Conservation (phyloP, 2,113 vertebrate genomes). For the Vulpes lagopus region DNA sequence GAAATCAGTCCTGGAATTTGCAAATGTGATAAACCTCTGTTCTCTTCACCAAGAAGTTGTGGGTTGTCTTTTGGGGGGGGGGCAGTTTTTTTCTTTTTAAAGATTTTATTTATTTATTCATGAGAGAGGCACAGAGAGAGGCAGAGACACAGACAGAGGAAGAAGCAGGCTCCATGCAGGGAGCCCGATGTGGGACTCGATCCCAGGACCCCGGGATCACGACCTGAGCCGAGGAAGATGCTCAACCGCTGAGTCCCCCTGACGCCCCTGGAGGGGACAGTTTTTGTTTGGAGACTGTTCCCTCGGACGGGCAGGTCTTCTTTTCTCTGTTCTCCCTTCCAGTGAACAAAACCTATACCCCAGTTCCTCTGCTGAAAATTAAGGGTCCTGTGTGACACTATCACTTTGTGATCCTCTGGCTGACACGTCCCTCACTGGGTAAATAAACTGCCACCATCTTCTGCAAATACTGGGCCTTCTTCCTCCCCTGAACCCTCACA, state of each 20-base stretch:
- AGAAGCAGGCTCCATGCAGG: no score
- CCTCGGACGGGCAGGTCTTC: not conserved
- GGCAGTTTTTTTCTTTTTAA: not conserved
- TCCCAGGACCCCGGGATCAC: no score
- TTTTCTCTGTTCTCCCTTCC: not conserved
- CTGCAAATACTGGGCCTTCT: not conserved
- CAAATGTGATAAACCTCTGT: not conserved
- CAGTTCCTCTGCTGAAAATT: not conserved
- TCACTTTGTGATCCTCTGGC: not conserved
- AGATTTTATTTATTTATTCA: no score
- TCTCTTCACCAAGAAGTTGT: conserved; percentile 27
- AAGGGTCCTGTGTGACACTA: not conserved
- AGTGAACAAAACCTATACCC: not conserved
- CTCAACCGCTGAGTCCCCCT: no score
- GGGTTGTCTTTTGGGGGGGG: not conserved
- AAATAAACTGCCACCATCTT: not conserved
- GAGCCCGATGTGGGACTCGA: no score
- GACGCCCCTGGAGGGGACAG: not conserved
- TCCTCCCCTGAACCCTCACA: not conserved
- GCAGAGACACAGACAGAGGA: no score
- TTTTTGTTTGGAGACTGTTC: not conserved
- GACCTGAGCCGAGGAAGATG: no score
- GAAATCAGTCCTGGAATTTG: not conserved
- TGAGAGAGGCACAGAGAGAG: no score
- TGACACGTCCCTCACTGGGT: not conserved